Evolutionary conservation across 2,888 invertebrate genomes (phyloP).

Genomic region (Macrosiphum euphorbiae): DNA sequence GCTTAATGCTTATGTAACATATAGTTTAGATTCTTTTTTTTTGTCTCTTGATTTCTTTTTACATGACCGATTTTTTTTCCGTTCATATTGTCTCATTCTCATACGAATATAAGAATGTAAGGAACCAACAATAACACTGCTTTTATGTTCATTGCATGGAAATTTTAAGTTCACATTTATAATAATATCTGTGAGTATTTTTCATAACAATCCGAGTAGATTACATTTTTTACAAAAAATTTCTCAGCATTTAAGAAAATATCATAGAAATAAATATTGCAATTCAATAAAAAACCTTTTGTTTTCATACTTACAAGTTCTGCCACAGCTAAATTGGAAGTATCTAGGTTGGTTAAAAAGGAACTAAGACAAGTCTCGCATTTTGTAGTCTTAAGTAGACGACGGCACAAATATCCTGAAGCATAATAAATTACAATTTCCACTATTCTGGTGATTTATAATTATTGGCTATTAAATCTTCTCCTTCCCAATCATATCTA

Average conservation of each 20-base stretch:
- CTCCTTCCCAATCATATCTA: conserved; percentile 16
- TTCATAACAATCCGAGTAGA: too few relatives aligned
- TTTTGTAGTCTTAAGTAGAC: conserved; percentile 5
- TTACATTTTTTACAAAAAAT: too few relatives aligned
- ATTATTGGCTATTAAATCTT: conserved; percentile 1
- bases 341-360: conserved; percentile 5
- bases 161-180: too few relatives aligned
- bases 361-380: background rate
- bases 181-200: too few relatives aligned
- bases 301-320: too few relatives aligned
- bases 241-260: too few relatives aligned
- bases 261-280: too few relatives aligned
- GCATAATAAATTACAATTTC: conserved; percentile 16
- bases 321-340: background rate
- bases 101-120: too few relatives aligned
- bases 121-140: too few relatives aligned
- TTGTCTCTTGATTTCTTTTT: conserved; percentile 6
- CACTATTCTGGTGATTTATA: background rate
- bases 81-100: too few relatives aligned
- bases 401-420: background rate
- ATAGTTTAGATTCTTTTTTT: conserved; percentile 15
- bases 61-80: background rate
- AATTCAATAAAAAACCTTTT: too few relatives aligned
- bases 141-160: too few relatives aligned
- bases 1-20: background rate